Percentiles rank a stretch among this genome's conserved stretches.
Evolutionary conservation across 2,797 vertebrate species (phyloP).

Genomic region (Acipenser transmontanus): DNA sequence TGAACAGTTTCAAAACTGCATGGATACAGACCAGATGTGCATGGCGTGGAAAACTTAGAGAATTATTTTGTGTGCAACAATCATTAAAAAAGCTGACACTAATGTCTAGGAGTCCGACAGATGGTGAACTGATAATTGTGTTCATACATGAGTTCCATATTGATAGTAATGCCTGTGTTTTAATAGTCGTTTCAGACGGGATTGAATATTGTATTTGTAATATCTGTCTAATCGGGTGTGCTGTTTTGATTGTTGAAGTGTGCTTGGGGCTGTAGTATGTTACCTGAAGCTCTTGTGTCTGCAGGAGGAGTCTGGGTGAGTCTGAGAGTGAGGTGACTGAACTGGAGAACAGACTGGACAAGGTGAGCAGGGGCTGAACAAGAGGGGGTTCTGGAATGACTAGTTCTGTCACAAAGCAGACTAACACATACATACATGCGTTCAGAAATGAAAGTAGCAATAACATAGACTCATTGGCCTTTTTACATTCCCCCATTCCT

Average conservation of each 20-base stretch:
- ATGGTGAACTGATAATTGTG: too few relatives aligned
- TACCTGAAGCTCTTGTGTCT: background rate
- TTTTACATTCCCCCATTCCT: background rate
- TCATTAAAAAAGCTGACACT: too few relatives aligned
- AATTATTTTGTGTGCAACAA: too few relatives aligned
- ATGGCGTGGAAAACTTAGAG: too few relatives aligned
- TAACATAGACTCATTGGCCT: background rate
- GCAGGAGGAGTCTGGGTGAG: constrained; percentile 49
- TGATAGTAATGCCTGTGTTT: background rate
- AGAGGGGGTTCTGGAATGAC: background rate
- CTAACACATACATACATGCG: background rate
- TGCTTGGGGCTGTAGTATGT: background rate
- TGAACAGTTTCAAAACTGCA: too few relatives aligned
- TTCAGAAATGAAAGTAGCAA: background rate
- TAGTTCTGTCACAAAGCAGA: too few relatives aligned
- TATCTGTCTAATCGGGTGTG: background rate
- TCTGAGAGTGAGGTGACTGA: constrained; percentile 47
- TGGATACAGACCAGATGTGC: too few relatives aligned
- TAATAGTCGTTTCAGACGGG: background rate
- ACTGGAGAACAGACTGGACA: constrained; percentile 48
- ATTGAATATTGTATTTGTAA: background rate
- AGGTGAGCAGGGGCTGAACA: constrained; percentile 34
- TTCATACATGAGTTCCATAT: background rate
- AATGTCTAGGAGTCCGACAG: too few relatives aligned
- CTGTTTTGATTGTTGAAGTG: background rate